These are phyloP conservation scores for Dasyprocta punctata DNA, from an alignment of 2,113 vertebrate species.

Conservation along the genomic window DNA sequence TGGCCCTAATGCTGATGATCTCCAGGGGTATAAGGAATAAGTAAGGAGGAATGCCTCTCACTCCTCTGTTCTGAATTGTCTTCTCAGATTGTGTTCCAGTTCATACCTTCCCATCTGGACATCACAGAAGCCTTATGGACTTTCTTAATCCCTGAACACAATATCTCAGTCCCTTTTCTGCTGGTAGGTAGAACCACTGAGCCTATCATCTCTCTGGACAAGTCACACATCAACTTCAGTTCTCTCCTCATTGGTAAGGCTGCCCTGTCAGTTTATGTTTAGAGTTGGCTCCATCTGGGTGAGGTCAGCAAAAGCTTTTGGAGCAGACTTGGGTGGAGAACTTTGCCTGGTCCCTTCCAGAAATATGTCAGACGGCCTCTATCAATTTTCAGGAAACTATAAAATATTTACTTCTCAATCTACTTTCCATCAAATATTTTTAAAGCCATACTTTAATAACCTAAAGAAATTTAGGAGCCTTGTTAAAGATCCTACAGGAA, in stretches of 20 bases:
- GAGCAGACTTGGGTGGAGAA: neutral
- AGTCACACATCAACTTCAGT: constrained; percentile 89
- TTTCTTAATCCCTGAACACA: constrained; percentile 89
- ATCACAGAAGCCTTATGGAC: constrained; percentile 93
- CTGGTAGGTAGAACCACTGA: constrained; percentile 90
- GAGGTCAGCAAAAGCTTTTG: neutral
- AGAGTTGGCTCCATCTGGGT: neutral
- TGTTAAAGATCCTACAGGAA: neutral
- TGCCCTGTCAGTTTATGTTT: neutral
- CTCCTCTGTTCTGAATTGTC: neutral
- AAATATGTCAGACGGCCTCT: neutral
- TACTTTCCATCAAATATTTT: neutral
- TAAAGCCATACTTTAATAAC: neutral
- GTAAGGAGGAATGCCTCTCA: neutral
- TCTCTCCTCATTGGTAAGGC: constrained; percentile 89
- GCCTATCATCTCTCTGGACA: constrained; percentile 89
- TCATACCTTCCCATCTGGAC: constrained; percentile 85
- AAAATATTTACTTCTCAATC: neutral
- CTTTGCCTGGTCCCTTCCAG: neutral
- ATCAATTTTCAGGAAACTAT: neutral
- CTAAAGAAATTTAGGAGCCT: neutral
- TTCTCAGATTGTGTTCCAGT: constrained; percentile 91
- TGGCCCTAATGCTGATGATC: neutral
- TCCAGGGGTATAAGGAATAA: neutral
- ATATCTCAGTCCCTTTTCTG: constrained; percentile 90